Evolutionary conservation across 92 coral and sea anemone species (phyloP).

Genomic region (Bergia sp.): DNA sequence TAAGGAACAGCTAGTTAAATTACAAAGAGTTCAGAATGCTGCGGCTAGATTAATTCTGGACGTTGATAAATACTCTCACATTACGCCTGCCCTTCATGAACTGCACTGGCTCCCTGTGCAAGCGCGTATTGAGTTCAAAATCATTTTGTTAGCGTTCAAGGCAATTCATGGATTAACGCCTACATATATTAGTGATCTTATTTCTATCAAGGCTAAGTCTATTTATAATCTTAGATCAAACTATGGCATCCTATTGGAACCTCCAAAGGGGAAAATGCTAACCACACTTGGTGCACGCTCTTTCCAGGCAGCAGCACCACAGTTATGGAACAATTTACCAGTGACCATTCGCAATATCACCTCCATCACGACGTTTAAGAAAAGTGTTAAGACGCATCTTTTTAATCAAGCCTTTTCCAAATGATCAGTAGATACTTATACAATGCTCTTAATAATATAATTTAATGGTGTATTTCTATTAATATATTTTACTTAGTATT

Average conservation of each 20-base stretch:
- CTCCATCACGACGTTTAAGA: background rate
- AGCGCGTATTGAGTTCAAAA: background rate
- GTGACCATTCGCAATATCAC: background rate
- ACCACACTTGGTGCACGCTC: slow-evolving; percentile 28
- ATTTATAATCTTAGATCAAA: background rate
- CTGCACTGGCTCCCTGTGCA: background rate
- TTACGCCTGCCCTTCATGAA: background rate
- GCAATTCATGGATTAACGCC: background rate
- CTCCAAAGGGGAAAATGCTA: slow-evolving; percentile 33
- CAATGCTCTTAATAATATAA: background rate
- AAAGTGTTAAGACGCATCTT: background rate
- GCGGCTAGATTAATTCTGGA: background rate
- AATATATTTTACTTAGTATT: slow-evolving; percentile 1
- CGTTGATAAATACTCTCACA: background rate
- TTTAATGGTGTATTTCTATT: slow-evolving; percentile 1
- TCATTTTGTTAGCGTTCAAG: background rate
- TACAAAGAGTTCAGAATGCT: background rate
- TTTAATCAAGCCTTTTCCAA: background rate
- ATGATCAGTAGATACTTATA: background rate
- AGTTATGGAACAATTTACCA: slow-evolving; percentile 20
- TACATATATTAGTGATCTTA: background rate
- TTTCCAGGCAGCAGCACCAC: slow-evolving; percentile 35
- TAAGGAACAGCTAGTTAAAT: background rate
- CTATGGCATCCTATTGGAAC: background rate
- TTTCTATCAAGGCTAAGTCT: background rate